These are phyloP conservation scores for Acanthoscelides obtectus DNA, from an alignment of 2,888 invertebrate species.

Conservation along the genomic window DNA sequence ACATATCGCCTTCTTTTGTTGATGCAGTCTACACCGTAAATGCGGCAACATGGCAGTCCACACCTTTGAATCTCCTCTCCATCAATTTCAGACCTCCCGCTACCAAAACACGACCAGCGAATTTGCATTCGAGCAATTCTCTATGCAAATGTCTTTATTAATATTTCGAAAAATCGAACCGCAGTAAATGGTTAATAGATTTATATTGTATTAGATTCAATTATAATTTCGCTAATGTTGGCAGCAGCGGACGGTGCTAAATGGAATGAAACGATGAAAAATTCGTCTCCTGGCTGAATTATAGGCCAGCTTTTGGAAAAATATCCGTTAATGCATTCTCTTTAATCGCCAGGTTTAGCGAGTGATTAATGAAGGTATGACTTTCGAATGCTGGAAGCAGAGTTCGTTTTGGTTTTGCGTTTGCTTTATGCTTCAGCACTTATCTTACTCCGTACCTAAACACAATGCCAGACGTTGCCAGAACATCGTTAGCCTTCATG, in stretches of 20 bases:
- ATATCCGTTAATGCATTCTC: not conserved
- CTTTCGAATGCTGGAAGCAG: not conserved
- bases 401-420: no score
- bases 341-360: not conserved
- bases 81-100: not conserved
- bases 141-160: not conserved
- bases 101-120: not conserved
- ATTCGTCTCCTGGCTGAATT: not conserved
- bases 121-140: not conserved
- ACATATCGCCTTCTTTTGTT: no score
- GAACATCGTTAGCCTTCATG: no score
- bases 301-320: not conserved
- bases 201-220: not conserved
- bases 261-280: not conserved
- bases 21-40: no score
- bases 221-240: not conserved
- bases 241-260: not conserved
- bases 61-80: not conserved
- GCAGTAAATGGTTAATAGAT: not conserved
- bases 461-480: no score
- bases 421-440: no score
- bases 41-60: not conserved
- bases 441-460: no score
- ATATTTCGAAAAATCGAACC: not conserved
- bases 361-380: not conserved